A percentile compares a stretch with the other conserved stretches of the same genome.
These are phyloP conservation scores for Phenacoccus solenopsis DNA, from an alignment of 1,140 invertebrate genomes.

Conservation along the genomic window DNA sequence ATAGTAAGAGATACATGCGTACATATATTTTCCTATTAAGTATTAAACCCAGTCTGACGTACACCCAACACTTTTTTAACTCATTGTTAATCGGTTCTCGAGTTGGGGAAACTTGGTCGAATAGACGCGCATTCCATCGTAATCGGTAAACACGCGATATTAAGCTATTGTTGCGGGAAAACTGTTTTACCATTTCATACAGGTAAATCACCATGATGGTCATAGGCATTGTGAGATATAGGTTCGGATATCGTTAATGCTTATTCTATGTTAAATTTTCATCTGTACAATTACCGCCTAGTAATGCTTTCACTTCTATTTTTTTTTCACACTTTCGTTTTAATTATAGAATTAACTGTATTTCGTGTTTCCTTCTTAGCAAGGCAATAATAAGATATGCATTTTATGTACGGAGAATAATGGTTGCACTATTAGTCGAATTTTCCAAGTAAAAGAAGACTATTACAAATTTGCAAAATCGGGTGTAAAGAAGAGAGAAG, in stretches of 20 bases:
- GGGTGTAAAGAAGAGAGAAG: no score
- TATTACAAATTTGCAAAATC: no score
- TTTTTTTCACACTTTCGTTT: slow-evolving; percentile 18
- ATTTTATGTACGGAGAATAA: not conserved
- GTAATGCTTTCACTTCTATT: slow-evolving; percentile 16
- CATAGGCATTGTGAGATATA: not conserved
- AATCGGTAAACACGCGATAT: no score
- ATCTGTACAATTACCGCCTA: not conserved
- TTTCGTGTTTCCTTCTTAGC: not conserved
- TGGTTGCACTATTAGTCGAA: no score
- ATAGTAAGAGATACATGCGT: no score
- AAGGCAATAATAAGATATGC: not conserved
- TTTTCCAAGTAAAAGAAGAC: no score
- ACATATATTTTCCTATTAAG: no score
- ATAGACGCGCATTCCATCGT: no score
- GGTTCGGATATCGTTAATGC: slow-evolving; percentile 5
- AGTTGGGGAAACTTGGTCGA: no score
- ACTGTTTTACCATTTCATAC: not conserved
- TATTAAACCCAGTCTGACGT: no score
- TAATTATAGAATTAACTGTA: slow-evolving; percentile 18
- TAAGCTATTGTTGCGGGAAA: not conserved
- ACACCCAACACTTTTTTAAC: no score
- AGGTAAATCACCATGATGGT: not conserved
- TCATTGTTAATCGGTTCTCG: no score
- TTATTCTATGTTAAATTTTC: slow-evolving; percentile 11